These are phyloP conservation scores for Chaetogeoica ovagalla DNA, from an alignment of 2,888 invertebrate genomes.

Conservation along the genomic window DNA sequence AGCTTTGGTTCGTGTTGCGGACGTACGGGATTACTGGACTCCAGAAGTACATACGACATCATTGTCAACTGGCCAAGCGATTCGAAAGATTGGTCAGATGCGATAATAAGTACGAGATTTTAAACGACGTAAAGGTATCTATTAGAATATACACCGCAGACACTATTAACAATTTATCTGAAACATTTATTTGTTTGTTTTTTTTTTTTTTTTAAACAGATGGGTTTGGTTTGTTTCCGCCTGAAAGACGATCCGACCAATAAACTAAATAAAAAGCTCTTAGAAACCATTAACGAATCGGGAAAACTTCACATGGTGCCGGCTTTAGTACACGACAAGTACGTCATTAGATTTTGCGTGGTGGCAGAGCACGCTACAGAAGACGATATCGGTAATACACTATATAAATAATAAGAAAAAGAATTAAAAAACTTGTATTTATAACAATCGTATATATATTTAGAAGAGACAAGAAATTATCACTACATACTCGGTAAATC, in stretches of 20 bases:
- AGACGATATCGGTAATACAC: slow-evolving; percentile 72
- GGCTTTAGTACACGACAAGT: slow-evolving; percentile 84
- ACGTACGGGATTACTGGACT: slow-evolving; percentile 92
- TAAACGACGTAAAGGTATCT: slow-evolving; percentile 84
- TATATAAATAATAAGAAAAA: not conserved
- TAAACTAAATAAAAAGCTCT: slow-evolving; percentile 85
- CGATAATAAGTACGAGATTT: slow-evolving; percentile 86
- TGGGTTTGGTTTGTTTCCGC: slow-evolving; percentile 91
- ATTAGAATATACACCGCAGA: not conserved
- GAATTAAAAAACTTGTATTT: not conserved
- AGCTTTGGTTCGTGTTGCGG: slow-evolving; percentile 96
- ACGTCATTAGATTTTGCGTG: slow-evolving; percentile 91
- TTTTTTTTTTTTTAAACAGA: slow-evolving; percentile 61
- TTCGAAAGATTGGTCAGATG: slow-evolving; percentile 80
- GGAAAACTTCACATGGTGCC: slow-evolving; percentile 97
- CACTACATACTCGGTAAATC: too few species aligned
- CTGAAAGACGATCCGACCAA: slow-evolving; percentile 70
- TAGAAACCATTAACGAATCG: slow-evolving; percentile 91
- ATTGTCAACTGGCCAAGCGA: slow-evolving; percentile 84
- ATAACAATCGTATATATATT: not conserved
- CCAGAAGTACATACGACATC: slow-evolving; percentile 89
- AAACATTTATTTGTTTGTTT: not conserved
- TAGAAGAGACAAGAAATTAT: too few species aligned
- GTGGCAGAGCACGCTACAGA: slow-evolving; percentile 87
- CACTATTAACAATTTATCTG: not conserved